These are phyloP conservation scores for Alouatta palliata DNA, from an alignment of 2,113 vertebrate genomes.

Conservation along the genomic window DNA sequence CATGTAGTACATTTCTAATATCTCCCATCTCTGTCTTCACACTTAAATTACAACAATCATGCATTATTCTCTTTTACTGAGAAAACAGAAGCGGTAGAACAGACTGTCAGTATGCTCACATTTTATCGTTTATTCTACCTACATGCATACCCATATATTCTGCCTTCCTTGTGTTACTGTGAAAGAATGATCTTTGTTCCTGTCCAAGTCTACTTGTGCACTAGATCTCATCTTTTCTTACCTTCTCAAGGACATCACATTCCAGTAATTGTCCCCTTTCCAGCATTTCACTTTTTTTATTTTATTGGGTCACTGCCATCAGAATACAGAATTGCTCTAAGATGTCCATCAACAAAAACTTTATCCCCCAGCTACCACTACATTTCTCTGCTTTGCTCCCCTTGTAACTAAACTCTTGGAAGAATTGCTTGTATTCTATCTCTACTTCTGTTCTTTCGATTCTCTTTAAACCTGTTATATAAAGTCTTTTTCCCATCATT, in stretches of 20 bases:
- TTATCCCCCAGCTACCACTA: background rate
- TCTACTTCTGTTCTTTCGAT: background rate
- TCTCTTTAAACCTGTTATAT: background rate
- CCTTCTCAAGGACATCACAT: background rate
- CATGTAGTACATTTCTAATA: background rate
- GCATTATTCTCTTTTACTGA: background rate
- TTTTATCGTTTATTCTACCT: background rate
- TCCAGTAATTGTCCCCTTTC: background rate
- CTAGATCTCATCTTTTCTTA: background rate
- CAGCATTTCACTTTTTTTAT: background rate
- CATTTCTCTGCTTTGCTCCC: background rate
- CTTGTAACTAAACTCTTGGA: background rate
- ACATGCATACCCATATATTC: background rate
- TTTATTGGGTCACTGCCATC: background rate
- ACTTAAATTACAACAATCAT: background rate
- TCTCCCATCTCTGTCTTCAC: background rate
- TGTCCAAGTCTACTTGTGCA: background rate
- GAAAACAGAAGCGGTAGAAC: background rate
- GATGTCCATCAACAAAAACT: background rate
- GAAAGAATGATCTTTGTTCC: background rate
- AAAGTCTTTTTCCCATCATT: background rate
- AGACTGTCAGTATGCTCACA: background rate
- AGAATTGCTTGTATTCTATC: background rate
- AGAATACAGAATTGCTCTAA: background rate
- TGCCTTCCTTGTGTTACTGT: background rate